Evolutionary conservation across 1,140 invertebrate genomes (phyloP).

Genomic region (Cotesia typhae): DNA sequence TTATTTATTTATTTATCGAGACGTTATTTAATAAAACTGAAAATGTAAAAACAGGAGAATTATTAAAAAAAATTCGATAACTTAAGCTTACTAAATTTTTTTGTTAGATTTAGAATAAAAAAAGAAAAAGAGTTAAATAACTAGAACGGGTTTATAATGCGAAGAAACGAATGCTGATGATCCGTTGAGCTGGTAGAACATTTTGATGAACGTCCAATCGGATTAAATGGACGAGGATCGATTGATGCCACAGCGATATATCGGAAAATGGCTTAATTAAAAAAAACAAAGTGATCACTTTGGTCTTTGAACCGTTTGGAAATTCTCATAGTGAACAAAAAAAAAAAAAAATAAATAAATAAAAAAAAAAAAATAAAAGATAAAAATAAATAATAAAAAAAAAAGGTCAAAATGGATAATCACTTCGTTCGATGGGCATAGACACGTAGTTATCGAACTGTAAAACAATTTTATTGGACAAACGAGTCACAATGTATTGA

Average conservation of each 20-base stretch:
- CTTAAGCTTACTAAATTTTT: too few species aligned
- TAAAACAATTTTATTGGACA: constrained; percentile 17
- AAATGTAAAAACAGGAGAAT: too few species aligned
- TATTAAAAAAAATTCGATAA: too few species aligned
- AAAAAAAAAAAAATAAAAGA: too few species aligned
- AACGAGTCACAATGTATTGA: constrained; percentile 16
- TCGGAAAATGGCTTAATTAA: constrained; percentile 23
- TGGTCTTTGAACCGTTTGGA: constrained; percentile 14
- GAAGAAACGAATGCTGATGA: not conserved
- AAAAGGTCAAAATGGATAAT: constrained; percentile 17
- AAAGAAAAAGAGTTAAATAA: constrained; percentile 6
- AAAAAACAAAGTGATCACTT: constrained; percentile 17
- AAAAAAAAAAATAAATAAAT: constrained; percentile 9
- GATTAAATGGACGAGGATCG: constrained; percentile 16
- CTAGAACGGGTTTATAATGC: not conserved
- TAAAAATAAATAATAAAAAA: not conserved
- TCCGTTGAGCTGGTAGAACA: constrained; percentile 15
- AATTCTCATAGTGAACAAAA: constrained; percentile 8
- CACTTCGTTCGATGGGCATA: constrained; percentile 10
- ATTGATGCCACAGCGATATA: constrained; percentile 6
- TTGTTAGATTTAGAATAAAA: not conserved
- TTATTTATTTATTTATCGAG: too few species aligned
- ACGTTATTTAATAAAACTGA: too few species aligned
- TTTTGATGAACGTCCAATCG: constrained; percentile 20
- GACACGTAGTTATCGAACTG: constrained; percentile 22